Evolutionary conservation across 2,113 vertebrate species (phyloP).

Genomic region (Brachypodius melanocephalos): DNA sequence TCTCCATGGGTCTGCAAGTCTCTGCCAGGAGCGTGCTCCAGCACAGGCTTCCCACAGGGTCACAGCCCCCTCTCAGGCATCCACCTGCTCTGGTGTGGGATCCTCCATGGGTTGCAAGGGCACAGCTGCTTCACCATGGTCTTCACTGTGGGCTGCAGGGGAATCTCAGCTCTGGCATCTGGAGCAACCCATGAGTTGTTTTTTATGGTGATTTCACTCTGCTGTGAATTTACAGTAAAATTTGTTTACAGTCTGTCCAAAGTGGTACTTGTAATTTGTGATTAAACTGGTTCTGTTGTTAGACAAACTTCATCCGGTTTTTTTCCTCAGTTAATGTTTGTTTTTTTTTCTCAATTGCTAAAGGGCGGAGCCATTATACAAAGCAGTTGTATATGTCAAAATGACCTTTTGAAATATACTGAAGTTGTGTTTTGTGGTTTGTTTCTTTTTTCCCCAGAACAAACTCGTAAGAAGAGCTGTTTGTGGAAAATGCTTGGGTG

Average conservation of each 20-base stretch:
- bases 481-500: background rate
- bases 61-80: background rate
- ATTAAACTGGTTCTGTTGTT: background rate
- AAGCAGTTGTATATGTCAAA: background rate
- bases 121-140: background rate
- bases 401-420: background rate
- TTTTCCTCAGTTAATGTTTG: background rate
- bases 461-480: background rate
- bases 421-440: background rate
- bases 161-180: background rate
- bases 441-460: background rate
- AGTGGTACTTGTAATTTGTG: background rate
- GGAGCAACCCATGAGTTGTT: background rate
- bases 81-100: background rate
- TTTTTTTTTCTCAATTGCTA: background rate
- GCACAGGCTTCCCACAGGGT: background rate
- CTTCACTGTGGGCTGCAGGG: background rate
- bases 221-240: background rate
- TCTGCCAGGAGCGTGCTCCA: background rate
- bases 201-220: background rate
- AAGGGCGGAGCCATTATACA: background rate
- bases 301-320: background rate
- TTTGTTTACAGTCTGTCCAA: background rate
- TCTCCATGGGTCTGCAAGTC: background rate
- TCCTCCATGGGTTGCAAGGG: background rate